Base-by-base conservation (phyloP, 2,797 vertebrate species). In the Megalops cyprinoides region DNA sequence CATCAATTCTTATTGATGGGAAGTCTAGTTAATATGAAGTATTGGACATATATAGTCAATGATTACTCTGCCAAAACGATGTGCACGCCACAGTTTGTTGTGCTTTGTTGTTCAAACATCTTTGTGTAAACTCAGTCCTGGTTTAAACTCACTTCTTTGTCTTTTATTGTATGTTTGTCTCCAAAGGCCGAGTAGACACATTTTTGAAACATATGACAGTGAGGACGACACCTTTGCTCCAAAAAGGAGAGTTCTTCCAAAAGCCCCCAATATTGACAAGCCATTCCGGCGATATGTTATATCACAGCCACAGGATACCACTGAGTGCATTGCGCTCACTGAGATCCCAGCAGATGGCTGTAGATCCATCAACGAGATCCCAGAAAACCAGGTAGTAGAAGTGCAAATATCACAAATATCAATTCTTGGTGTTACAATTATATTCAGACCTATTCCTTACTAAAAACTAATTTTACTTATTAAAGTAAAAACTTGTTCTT, bases 21-120 rank as follows among this genome's bases (percentile, higher is more conserved):
- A 74, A 74, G 39, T 74, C 69, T 9, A 74, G 46, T 74, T 25
- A 74, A 74, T 25, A 75, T 75, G 42, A 28, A 48, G 48, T 75
- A 49, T 51, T 20, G 56, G 56, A 60, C 18, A 60, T 60, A 25
- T 60, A 20, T 20, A 60, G 56, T 25, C 25, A 60, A 60, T 60
- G 56, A 20, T 60, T 60, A 60, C 56, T 20, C 25, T 60, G 20
- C 56, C 25, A 60, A 20, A 60, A 60, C 25, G 20, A 60, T 60
- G 20, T 20, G 56, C 20, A 20, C 25, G 56, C 25, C 25, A 18
- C 2, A 20, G 25, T 20, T 60, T 25, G n/a, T n/a, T n/a, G n/a
- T n/a, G n/a, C 56, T 60, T 60, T 60, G 18, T 60, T 60, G 56
- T 60, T 25, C n/a, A n/a, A n/a, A 60, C 56, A 60, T 60, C 25